Evolutionary conservation across 2,113 vertebrate genomes (phyloP).

Genomic region (Andinoacara biseriatus): DNA sequence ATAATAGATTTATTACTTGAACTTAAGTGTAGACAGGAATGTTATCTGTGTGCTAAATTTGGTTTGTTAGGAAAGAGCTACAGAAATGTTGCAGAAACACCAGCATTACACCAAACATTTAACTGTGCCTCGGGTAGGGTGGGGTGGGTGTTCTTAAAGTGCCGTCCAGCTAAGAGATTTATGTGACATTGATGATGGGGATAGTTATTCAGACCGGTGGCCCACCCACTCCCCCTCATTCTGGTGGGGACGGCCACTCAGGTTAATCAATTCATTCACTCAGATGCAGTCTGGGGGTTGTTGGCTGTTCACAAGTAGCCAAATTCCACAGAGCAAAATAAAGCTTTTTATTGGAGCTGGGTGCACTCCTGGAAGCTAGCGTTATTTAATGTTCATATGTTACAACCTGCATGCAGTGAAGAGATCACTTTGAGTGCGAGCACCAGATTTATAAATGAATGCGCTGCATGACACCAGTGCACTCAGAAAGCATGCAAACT

Average conservation of each 20-base stretch:
- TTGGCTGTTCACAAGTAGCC: slow-evolving; percentile 58
- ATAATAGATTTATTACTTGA: slow-evolving; percentile 4
- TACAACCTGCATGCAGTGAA: slow-evolving; percentile 10
- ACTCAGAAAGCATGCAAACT: not conserved
- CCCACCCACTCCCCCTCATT: slow-evolving; percentile 39
- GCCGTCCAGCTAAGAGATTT: slow-evolving; percentile 68
- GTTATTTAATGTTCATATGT: slow-evolving; percentile 31
- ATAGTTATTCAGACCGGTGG: slow-evolving; percentile 68
- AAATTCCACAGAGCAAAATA: slow-evolving; percentile 48
- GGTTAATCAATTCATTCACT: slow-evolving; percentile 83
- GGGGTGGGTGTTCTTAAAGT: slow-evolving; percentile 20
- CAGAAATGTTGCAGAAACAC: slow-evolving; percentile 37
- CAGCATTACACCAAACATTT: slow-evolving; percentile 15
- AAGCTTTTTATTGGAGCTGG: slow-evolving; percentile 56
- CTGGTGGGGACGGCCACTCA: slow-evolving; percentile 73
- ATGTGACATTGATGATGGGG: slow-evolving; percentile 78
- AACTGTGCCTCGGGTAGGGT: not conserved
- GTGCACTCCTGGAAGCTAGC: slow-evolving; percentile 19
- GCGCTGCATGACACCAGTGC: not conserved
- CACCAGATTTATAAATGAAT: not conserved
- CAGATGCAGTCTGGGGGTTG: slow-evolving; percentile 69
- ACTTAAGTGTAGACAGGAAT: not conserved
- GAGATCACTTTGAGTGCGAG: slow-evolving; percentile 64
- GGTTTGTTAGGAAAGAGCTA: not conserved
- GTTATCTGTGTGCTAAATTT: not conserved